These are phyloP conservation scores for Apoderus coryli DNA, from an alignment of 2,888 invertebrate genomes.

Conservation along the genomic window DNA sequence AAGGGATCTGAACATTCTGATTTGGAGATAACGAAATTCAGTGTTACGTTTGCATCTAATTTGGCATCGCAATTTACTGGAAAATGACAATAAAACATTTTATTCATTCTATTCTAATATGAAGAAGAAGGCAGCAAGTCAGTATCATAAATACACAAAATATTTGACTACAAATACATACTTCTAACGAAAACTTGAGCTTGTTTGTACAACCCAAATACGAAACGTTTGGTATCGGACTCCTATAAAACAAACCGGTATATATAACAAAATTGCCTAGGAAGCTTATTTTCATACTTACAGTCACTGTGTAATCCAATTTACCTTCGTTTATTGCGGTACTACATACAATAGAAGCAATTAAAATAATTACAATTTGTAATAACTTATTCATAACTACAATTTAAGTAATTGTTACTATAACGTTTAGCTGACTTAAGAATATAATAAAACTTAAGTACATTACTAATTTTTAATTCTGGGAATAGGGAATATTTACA, in stretches of 20 bases:
- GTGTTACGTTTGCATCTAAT: slow-evolving; percentile 29
- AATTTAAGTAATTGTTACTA: too few relatives aligned
- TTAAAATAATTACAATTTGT: neutral
- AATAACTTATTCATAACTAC: too few relatives aligned
- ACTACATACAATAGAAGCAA: neutral
- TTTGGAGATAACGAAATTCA: slow-evolving; percentile 40
- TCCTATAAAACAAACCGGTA: slow-evolving; percentile 28
- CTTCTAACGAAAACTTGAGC: slow-evolving; percentile 55
- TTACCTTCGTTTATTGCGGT: slow-evolving; percentile 43
- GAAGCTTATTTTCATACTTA: slow-evolving; percentile 19
- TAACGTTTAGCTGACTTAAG: too few relatives aligned
- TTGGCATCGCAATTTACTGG: slow-evolving; percentile 36
- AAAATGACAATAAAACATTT: slow-evolving; percentile 16
- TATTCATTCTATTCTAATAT: slow-evolving; percentile 3
- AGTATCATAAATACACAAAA: neutral
- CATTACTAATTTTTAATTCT: too few relatives aligned
- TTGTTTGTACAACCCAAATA: slow-evolving; percentile 53
- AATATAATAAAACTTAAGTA: too few relatives aligned
- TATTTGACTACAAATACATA: slow-evolving; percentile 32
- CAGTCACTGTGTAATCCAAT: slow-evolving; percentile 46
- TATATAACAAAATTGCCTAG: slow-evolving; percentile 6
- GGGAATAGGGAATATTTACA: too few relatives aligned
- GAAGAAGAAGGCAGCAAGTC: neutral
- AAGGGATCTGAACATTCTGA: slow-evolving; percentile 42
- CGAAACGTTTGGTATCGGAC: slow-evolving; percentile 34